Evolutionary conservation across 2,113 vertebrate species (phyloP).

Genomic region (Pimephales promelas): DNA sequence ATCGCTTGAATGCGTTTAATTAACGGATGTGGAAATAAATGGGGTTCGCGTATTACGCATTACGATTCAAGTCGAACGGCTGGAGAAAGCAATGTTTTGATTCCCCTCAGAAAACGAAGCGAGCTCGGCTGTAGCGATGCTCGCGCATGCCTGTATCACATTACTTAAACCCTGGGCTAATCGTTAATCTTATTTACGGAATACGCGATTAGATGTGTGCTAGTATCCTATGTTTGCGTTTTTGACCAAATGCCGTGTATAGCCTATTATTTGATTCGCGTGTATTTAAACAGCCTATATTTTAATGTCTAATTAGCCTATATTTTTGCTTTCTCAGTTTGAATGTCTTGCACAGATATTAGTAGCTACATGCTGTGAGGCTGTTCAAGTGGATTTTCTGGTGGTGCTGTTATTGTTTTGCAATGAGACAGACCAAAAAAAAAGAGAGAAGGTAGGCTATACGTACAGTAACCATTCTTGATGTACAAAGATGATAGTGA

Average conservation of each 20-base stretch:
- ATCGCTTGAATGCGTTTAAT: not conserved
- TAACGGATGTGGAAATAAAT: constrained; percentile 4
- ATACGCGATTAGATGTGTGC: constrained; percentile 43
- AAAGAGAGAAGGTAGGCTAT: constrained; percentile 67
- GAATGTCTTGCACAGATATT: no score
- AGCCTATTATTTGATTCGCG: not conserved
- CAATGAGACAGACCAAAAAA: constrained; percentile 58
- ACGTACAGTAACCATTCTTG: constrained; percentile 88
- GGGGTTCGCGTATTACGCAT: not conserved
- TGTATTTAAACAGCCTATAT: not conserved
- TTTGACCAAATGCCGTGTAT: constrained; percentile 36
- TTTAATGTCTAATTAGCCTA: not conserved
- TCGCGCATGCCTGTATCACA: constrained; percentile 73
- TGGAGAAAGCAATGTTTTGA: constrained; percentile 61
- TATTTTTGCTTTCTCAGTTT: no score
- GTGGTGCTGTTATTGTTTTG: not conserved
- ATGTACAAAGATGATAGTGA: constrained; percentile 77
- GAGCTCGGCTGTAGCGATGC: constrained; percentile 63
- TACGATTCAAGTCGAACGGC: constrained; percentile 58
- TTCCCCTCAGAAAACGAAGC: constrained; percentile 52
- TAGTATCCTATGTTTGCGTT: constrained; percentile 38
- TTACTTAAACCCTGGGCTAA: constrained; percentile 67
- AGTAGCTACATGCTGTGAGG: not conserved
- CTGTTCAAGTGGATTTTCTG: not conserved
- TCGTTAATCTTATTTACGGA: constrained; percentile 68